Conservation (phyloP, 2,113 vertebrate species). For the Gymnocephalus cernua region DNA sequence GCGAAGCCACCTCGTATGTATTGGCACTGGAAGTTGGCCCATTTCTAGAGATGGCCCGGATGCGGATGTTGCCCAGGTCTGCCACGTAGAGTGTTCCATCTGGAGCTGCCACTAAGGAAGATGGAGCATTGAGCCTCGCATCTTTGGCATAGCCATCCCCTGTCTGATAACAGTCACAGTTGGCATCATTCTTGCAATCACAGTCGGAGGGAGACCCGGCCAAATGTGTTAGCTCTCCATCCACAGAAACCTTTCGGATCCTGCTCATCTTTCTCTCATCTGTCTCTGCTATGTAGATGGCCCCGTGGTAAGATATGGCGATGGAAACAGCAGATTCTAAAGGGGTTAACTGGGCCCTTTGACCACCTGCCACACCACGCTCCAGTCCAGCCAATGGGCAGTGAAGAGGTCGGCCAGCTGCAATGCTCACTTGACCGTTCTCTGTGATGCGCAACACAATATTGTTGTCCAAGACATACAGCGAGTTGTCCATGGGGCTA, state of each 20-base stretch:
- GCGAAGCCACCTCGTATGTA: slow-evolving; percentile 94
- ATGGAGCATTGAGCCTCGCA: slow-evolving; percentile 93
- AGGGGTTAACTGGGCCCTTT: slow-evolving; percentile 90
- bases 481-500: slow-evolving; percentile 98
- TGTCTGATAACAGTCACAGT: slow-evolving; percentile 97
- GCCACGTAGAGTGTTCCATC: slow-evolving; percentile 95
- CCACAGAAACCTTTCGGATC: slow-evolving; percentile 93
- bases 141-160: slow-evolving; percentile 98
- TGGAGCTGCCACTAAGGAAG: slow-evolving; percentile 93
- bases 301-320: slow-evolving; percentile 92
- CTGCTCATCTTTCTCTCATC: slow-evolving; percentile 97
- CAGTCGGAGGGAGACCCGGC: slow-evolving; percentile 94
- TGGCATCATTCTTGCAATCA: slow-evolving; percentile 97
- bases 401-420: slow-evolving; percentile 92
- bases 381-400: slow-evolving; percentile 92
- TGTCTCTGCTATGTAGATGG: slow-evolving; percentile 94
- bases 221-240: slow-evolving; percentile 96
- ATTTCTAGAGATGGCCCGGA: slow-evolving; percentile 92
- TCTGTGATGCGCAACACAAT: slow-evolving; percentile 96
- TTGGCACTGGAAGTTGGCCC: slow-evolving; percentile 85
- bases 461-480: slow-evolving; percentile 96
- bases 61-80: slow-evolving; percentile 96
- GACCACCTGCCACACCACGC: slow-evolving; percentile 84
- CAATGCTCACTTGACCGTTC: slow-evolving; percentile 95
- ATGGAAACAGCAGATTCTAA: slow-evolving; percentile 94